phyloP scores from a whole-genome alignment of 2,113 vertebrate species.

The Potamarius usumacintae region DNA sequence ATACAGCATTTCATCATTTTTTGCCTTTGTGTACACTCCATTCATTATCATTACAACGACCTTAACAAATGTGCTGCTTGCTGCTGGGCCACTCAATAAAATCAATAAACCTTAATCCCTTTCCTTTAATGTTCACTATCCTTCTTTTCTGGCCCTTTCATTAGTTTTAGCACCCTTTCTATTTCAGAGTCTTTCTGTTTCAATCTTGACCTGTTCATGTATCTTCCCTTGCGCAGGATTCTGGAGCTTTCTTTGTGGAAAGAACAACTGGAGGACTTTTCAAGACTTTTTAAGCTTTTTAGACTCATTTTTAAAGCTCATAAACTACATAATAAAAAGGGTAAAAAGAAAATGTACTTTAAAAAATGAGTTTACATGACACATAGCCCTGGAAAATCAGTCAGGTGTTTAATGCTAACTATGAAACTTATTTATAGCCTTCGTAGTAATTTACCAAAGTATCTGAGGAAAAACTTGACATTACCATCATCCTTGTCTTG shows the following conservation, averaged over 20 bases:
- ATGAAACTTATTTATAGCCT: neutral
- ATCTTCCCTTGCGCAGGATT: neutral
- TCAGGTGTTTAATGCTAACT: neutral
- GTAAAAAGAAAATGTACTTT: neutral
- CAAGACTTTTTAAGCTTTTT: neutral
- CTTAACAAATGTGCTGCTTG: conserved; percentile 55
- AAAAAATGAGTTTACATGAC: neutral
- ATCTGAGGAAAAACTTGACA: neutral
- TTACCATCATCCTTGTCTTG: neutral
- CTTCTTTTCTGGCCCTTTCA: conserved; percentile 15
- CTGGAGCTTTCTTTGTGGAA: neutral
- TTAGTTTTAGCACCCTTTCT: conserved; percentile 31
- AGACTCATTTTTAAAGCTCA: neutral
- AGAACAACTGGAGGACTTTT: neutral
- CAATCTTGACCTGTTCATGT: neutral
- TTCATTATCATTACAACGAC: conserved; percentile 54
- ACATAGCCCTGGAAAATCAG: neutral
- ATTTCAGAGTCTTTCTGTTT: neutral
- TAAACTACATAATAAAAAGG: neutral
- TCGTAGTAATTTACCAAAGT: neutral
- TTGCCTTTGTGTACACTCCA: conserved; percentile 35
- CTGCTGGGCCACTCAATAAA: conserved; percentile 22
- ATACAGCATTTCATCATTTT: conserved; percentile 46
- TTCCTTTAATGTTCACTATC: conserved; percentile 44
- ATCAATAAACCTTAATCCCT: conserved; percentile 6